Base-by-base conservation (phyloP, 2,888 invertebrate species). In the Sericinus montela region DNA sequence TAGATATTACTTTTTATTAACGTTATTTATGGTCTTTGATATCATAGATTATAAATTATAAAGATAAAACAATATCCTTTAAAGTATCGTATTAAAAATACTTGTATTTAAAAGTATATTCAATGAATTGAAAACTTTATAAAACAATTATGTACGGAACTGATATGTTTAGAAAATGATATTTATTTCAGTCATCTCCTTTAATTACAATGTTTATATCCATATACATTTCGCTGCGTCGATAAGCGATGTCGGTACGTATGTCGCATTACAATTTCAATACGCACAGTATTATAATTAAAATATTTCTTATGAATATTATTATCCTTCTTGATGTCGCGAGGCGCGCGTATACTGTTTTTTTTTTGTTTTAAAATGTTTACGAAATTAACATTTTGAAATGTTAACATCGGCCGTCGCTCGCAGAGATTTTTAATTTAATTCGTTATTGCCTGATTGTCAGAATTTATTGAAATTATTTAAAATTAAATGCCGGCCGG, bases 231-330 rank as follows among this genome's bases (percentile, higher is more conserved):
- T 51, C 39, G 49, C 46, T 40, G 39, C 38, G 38, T 38, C 47
- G 38, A 47, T 45, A 45, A 38, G 37, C 43, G 29, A 46, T 34
- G 43, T 41, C 30, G 45, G 43, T 30, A 37, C 11, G 48, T 42
- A 54, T 61, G 56, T 57, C 60, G 74, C 72, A 72, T 78, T 77
- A 74, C 73, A 67, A 67, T 60, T 65, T 58, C 63, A 53, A 65
- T 65, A 70, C 66, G 69, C 66, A 66, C 67, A 65, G 68, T 72
- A 70, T 73, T 74, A 76, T 75, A 80, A 81, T 82, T 81, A 80
- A 78, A 77, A 75, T 76, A 73, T 70, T 60, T 65, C 64, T 69
- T 67, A 69, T 69, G 67, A 69, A 70, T 69, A 69, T 69, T 69
- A 66, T 67, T 60, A 63, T 54, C 65, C 60, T 64, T 60, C 63